phyloP scores from a whole-genome alignment of 2,888 invertebrate species.

The Acleris cristana region DNA sequence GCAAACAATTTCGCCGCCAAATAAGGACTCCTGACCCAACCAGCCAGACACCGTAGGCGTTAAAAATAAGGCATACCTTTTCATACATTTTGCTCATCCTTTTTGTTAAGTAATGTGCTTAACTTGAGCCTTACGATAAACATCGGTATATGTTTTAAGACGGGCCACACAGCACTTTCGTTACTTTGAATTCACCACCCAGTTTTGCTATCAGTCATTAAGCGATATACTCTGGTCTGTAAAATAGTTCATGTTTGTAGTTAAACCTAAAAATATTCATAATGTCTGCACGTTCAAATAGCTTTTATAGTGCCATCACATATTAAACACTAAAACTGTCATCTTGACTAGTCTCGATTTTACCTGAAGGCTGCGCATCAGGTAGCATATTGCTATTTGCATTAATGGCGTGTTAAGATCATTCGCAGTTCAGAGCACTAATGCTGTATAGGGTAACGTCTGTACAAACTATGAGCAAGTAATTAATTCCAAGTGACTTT shows the following conservation, averaged over 20 bases:
- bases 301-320: too few relatives aligned
- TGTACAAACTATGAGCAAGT: too few relatives aligned
- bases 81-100: conserved; percentile 29
- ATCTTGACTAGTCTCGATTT: neutral
- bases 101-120: conserved; percentile 28
- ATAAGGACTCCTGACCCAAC: conserved; percentile 42
- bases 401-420: conserved; percentile 14
- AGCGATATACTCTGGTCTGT: too few relatives aligned
- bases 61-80: conserved; percentile 45
- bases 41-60: conserved; percentile 47
- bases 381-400: neutral
- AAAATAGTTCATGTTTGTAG: too few relatives aligned
- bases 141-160: conserved; percentile 27
- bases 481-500: too few relatives aligned
- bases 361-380: neutral
- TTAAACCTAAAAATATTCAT: too few relatives aligned
- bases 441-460: too few relatives aligned
- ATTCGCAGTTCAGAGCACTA: neutral
- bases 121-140: conserved; percentile 22
- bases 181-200: too few relatives aligned
- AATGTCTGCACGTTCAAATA: too few relatives aligned
- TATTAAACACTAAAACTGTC: neutral
- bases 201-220: too few relatives aligned
- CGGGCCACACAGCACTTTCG: conserved; percentile 6
- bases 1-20: conserved; percentile 30